phyloP scores from a whole-genome alignment of 2,888 invertebrate genomes.

The Lysandra bellargus region DNA sequence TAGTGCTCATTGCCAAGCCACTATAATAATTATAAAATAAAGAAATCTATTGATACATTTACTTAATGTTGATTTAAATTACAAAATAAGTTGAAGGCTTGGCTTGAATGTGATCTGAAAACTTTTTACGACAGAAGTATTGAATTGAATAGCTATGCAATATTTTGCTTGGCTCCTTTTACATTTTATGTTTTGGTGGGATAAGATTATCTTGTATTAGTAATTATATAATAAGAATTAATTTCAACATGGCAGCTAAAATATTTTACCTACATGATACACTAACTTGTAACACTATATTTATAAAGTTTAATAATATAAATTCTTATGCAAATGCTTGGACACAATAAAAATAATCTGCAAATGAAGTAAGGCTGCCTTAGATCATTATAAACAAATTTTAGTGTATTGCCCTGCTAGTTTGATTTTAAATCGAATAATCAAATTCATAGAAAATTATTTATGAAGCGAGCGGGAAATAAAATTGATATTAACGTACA shows the following conservation, averaged over 20 bases:
- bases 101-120: no score
- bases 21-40: no score
- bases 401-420: neutral
- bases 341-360: neutral
- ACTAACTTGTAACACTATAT: neutral
- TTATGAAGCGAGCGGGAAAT: neutral
- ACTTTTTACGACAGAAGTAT: no score
- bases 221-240: neutral
- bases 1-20: no score
- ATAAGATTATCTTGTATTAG: neutral
- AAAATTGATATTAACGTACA: conserved; percentile 27
- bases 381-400: conserved; percentile 12
- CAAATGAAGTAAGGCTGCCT: neutral
- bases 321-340: neutral
- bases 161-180: no score
- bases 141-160: no score
- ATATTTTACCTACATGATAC: neutral
- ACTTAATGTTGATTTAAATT: no score
- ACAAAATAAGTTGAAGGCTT: no score
- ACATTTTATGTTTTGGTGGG: no score
- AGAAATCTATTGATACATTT: no score
- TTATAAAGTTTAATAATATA: neutral
- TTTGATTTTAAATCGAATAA: conserved; percentile 7
- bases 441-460: conserved; percentile 21
- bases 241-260: conserved; percentile 9